Evolutionary conservation across 2,888 invertebrate genomes (phyloP).

Genomic region (Bellardia pandia): DNA sequence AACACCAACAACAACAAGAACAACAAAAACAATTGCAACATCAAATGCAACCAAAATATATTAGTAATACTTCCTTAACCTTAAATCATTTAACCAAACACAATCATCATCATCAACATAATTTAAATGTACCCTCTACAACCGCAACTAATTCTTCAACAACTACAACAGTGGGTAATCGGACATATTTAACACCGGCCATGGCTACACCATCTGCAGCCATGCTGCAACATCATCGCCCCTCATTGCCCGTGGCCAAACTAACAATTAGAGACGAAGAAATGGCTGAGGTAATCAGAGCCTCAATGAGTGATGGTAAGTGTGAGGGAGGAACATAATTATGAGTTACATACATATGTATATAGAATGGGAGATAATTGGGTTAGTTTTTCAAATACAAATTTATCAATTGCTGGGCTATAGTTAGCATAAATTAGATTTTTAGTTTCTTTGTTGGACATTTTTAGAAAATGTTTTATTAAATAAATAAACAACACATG

Average conservation of each 20-base stretch:
- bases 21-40: conserved; percentile 5
- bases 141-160: conserved; percentile 41
- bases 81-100: conserved; percentile 77
- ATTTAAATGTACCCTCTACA: conserved; percentile 59
- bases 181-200: conserved; percentile 64
- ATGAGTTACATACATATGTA: too few relatives aligned
- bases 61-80: conserved; percentile 74
- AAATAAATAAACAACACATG: too few relatives aligned
- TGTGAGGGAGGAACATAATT: conserved; percentile 9
- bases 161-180: conserved; percentile 54
- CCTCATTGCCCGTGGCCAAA: conserved; percentile 81
- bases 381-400: too few relatives aligned
- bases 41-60: conserved; percentile 65
- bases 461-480: too few relatives aligned
- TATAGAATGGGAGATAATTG: too few relatives aligned
- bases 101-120: conserved; percentile 62
- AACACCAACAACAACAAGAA: conserved; percentile 57
- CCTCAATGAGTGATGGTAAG: conserved; percentile 82
- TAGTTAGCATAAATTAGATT: too few relatives aligned
- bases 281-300: conserved; percentile 82
- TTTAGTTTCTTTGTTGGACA: too few relatives aligned
- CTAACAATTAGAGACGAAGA: conserved; percentile 81
- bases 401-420: too few relatives aligned
- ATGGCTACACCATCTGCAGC: conserved; percentile 68
- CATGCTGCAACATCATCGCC: conserved; percentile 78